phyloP scores from a whole-genome alignment of 2,113 vertebrate species.

The Eleginops maclovinus region DNA sequence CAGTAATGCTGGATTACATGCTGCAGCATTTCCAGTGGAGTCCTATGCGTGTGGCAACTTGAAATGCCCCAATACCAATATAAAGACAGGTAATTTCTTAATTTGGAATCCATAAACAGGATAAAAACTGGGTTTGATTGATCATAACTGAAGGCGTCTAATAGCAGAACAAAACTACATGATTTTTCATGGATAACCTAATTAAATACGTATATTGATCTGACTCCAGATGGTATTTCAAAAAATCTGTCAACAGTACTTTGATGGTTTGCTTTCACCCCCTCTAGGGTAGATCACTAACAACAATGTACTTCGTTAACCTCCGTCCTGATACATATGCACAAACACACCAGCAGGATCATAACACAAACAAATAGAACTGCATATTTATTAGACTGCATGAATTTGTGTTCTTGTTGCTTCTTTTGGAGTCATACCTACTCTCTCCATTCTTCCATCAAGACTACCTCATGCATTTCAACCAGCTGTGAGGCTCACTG shows the following conservation, averaged over 20 bases:
- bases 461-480: constrained; percentile 16
- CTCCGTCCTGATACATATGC: constrained; percentile 3
- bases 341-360: constrained; percentile 6
- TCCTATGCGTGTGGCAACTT: too few relatives aligned
- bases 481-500: constrained; percentile 5
- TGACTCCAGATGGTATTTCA: background rate
- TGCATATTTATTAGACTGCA: background rate
- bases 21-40: too few relatives aligned
- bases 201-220: background rate
- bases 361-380: background rate
- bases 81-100: background rate
- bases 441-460: background rate
- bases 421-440: background rate
- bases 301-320: constrained; percentile 30
- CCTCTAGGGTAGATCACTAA: constrained; percentile 13
- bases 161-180: background rate
- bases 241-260: constrained; percentile 45
- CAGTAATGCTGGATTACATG: background rate
- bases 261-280: constrained; percentile 36
- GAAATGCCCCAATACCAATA: too few relatives aligned
- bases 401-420: background rate
- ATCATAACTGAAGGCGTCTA: background rate
- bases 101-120: background rate
- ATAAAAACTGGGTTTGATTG: background rate
- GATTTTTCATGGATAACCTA: background rate